Evolutionary conservation across 2,888 invertebrate species (phyloP).

Genomic region (Gortyna flavago): DNA sequence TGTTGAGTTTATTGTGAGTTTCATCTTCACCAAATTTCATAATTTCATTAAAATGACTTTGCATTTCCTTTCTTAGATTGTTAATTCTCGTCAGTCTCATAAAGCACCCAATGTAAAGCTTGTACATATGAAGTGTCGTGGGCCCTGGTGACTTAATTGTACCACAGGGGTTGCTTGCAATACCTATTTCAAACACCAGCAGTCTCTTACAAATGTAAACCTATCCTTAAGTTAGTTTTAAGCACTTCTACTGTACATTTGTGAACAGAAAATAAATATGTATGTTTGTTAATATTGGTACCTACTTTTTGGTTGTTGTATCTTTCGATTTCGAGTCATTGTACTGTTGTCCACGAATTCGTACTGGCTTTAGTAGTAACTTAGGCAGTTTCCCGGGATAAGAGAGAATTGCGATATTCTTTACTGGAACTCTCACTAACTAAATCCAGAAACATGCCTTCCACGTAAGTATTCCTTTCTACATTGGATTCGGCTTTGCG

Average conservation of each 20-base stretch:
- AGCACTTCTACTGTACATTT: too few species aligned
- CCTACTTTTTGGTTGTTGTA: neutral
- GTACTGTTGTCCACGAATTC: neutral
- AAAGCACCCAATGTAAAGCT: too few species aligned
- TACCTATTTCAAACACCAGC: too few species aligned
- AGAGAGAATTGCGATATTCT: neutral
- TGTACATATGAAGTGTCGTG: too few species aligned
- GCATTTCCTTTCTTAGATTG: neutral
- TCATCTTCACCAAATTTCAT: neutral
- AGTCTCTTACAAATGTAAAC: too few species aligned
- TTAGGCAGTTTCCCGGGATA: neutral
- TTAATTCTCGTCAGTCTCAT: too few species aligned
- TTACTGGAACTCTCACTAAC: neutral
- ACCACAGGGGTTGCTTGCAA: too few species aligned
- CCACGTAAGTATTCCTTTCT: neutral
- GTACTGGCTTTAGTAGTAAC: neutral
- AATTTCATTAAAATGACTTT: neutral
- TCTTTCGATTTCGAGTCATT: neutral
- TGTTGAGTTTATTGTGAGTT: too few species aligned
- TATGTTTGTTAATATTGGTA: neutral
- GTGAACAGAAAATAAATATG: too few species aligned
- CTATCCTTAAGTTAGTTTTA: too few species aligned
- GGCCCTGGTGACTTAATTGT: too few species aligned
- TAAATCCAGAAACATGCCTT: neutral
- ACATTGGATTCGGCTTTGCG: neutral